Conservation (phyloP, 92 coral and sea anemone genomes). For the Epizoanthus scotinus region DNA sequence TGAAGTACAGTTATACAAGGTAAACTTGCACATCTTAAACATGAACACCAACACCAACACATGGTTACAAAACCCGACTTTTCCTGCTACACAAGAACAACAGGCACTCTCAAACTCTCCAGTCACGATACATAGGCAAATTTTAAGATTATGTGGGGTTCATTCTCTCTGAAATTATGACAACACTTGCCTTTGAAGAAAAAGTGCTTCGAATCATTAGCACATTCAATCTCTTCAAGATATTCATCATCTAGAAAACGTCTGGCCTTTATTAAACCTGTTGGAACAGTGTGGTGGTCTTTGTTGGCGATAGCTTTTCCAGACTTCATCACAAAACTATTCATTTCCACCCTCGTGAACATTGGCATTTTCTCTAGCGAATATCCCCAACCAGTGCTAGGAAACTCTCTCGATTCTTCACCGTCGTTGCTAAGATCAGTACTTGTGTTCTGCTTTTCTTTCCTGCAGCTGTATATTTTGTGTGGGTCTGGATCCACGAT, state of each 20-base stretch:
- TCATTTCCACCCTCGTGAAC: too few relatives aligned
- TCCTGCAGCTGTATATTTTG: conserved; percentile 12
- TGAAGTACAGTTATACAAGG: too few relatives aligned
- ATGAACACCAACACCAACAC: too few relatives aligned
- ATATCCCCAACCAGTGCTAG: not conserved
- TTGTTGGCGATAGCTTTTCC: not conserved
- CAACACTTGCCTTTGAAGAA: not conserved
- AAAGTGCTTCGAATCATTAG: too few relatives aligned
- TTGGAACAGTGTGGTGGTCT: not conserved
- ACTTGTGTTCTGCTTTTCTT: not conserved
- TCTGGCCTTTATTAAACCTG: not conserved
- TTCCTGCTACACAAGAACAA: too few relatives aligned
- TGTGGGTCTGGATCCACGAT: conserved; percentile 32
- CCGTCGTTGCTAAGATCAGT: not conserved
- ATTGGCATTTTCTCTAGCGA: not conserved
- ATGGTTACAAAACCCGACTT: too few relatives aligned
- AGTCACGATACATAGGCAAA: too few relatives aligned
- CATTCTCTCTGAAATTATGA: not conserved
- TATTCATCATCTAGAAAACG: not conserved
- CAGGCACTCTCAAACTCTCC: too few relatives aligned
- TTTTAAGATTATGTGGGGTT: not conserved
- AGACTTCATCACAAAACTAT: not conserved
- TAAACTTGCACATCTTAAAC: too few relatives aligned
- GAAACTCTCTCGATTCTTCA: not conserved
- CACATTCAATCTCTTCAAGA: too few relatives aligned